Percentiles rank a stretch among this genome's conserved stretches.
phyloP scores from a whole-genome alignment of 2,797 vertebrate species.

The Pelochelys cantorii region DNA sequence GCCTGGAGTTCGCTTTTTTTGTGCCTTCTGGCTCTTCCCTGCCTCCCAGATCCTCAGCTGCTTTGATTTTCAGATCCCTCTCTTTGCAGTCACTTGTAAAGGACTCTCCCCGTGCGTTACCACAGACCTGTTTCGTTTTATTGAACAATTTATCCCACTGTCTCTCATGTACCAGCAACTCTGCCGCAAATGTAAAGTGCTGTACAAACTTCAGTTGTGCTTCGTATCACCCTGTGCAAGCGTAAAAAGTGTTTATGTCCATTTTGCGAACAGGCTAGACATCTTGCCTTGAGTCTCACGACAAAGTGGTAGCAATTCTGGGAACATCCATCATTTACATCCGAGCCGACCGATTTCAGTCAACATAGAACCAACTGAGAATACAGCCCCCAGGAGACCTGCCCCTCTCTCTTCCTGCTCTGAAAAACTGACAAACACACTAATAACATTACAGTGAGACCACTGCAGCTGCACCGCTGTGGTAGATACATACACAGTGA shows the following conservation, averaged over 20 bases:
- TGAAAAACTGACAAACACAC: not conserved
- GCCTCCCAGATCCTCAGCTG: not conserved
- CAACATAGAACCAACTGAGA: not conserved
- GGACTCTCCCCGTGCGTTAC: not conserved
- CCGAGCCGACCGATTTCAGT: not conserved
- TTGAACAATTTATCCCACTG: not conserved
- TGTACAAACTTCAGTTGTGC: fast-evolving
- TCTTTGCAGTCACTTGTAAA: not conserved
- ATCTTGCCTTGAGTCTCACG: too few species aligned
- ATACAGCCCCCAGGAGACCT: not conserved
- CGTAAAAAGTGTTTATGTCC: not conserved
- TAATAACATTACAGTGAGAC: not conserved
- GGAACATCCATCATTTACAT: not conserved
- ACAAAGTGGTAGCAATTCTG: not conserved
- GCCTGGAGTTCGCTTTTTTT: constrained; percentile 45
- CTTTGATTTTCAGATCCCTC: not conserved
- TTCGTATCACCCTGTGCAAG: not conserved
- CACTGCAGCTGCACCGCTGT: too few species aligned
- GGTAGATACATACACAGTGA: too few species aligned
- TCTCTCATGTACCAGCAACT: not conserved
- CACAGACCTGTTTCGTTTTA: not conserved
- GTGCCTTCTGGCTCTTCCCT: constrained; percentile 31
- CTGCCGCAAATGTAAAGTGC: not conserved
- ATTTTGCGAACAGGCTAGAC: not conserved
- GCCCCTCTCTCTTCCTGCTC: not conserved